phyloP scores from a whole-genome alignment of 2,113 vertebrate species.

The Ursus arctos region DNA sequence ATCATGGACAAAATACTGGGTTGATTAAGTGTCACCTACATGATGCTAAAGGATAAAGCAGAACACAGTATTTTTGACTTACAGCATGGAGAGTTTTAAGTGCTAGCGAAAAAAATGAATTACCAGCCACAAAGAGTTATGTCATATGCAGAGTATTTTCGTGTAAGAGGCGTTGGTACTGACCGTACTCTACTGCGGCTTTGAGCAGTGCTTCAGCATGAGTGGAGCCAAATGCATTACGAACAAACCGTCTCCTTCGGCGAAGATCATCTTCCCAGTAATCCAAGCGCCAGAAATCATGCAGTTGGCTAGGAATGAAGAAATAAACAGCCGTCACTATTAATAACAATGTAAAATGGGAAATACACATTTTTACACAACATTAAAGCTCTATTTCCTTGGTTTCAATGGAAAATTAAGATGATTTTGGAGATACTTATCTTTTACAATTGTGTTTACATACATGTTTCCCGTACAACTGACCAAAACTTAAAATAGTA shows the following conservation, averaged over 20 bases:
- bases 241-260: constrained; percentile 95
- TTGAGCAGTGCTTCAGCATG: constrained; percentile 95
- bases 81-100: not conserved
- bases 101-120: not conserved
- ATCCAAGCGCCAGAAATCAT: constrained; percentile 99
- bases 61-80: not conserved
- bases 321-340: constrained; percentile 42
- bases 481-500: constrained; percentile 65
- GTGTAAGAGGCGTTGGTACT: constrained; percentile 81
- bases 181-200: constrained; percentile 95
- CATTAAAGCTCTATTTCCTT: constrained; percentile 43
- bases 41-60: not conserved
- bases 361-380: not conserved
- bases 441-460: not conserved
- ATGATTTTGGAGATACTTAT: constrained; percentile 22
- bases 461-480: not conserved
- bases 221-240: constrained; percentile 97
- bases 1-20: not conserved
- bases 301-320: constrained; percentile 91
- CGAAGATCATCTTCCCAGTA: constrained; percentile 99
- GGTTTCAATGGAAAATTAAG: not conserved
- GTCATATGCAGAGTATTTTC: not conserved
- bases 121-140: not conserved
- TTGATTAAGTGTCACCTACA: not conserved
- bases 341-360: not conserved